phyloP scores from a whole-genome alignment of 2,797 vertebrate species.

The Melanotaenia nigrans region DNA sequence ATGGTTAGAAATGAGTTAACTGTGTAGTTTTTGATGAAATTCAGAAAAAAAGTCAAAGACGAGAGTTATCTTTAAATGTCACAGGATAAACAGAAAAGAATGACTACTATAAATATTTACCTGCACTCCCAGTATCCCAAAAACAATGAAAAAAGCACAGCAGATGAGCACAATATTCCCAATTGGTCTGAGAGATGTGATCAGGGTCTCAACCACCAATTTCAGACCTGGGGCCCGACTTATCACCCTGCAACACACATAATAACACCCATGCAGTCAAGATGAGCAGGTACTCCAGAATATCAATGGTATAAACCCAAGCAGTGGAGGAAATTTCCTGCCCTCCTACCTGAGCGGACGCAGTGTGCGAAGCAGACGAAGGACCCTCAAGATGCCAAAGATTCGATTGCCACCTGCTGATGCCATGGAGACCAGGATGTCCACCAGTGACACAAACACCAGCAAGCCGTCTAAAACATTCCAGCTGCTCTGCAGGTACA shows the following conservation, averaged over 20 bases:
- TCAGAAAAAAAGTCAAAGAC: neutral
- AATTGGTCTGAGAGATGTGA: conserved; percentile 93
- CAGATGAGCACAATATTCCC: conserved; percentile 97
- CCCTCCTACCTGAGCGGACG: conserved; percentile 90
- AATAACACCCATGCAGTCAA: conserved; percentile 11
- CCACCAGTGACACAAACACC: conserved; percentile 95
- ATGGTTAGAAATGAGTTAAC: conserved; percentile 21
- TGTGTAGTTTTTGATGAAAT: conserved; percentile 1
- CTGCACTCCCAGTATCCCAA: conserved; percentile 96
- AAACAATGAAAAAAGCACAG: conserved; percentile 95
- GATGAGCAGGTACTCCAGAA: conserved; percentile 6
- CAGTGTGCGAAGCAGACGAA: conserved; percentile 93
- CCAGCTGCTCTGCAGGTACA: conserved; percentile 97
- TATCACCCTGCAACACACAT: conserved; percentile 87
- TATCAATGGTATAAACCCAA: neutral
- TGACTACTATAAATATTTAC: conserved; percentile 72
- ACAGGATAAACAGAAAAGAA: conserved; percentile 17
- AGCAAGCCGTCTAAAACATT: conserved; percentile 93
- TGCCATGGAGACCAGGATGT: conserved; percentile 94
- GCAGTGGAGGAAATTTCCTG: neutral
- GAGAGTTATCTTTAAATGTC: conserved; percentile 20
- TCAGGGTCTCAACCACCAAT: conserved; percentile 95
- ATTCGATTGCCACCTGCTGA: conserved; percentile 92
- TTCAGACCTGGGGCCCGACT: conserved; percentile 95
- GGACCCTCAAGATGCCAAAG: conserved; percentile 91